Conservation (phyloP, 2,797 vertebrate species). For the Protosalanx chinensis region DNA sequence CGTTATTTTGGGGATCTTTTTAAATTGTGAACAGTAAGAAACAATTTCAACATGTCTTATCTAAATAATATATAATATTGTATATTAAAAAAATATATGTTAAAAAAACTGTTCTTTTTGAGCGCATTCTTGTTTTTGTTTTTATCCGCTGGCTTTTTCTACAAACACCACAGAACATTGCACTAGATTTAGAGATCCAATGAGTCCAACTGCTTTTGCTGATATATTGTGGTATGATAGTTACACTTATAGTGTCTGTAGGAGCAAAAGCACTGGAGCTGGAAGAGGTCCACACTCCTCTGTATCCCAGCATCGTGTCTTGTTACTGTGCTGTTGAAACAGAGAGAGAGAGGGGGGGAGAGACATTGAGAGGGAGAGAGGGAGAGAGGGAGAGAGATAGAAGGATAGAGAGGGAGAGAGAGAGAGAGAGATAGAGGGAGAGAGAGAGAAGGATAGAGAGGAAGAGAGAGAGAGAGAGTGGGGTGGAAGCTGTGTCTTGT, state of each 20-base stretch:
- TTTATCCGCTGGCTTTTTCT: not conserved
- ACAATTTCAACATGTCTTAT: not conserved
- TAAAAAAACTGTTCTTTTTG: not conserved
- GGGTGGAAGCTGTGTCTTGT: slow-evolving; percentile 22
- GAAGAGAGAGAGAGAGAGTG: slow-evolving; percentile 38
- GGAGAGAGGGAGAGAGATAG: slow-evolving; percentile 42
- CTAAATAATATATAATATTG: not conserved
- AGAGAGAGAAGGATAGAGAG: slow-evolving; percentile 37
- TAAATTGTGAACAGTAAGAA: not conserved
- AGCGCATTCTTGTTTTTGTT: not conserved
- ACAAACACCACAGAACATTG: not conserved
- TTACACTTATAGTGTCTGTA: not conserved
- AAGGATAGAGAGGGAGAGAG: slow-evolving; percentile 38
- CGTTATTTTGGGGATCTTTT: too few species aligned
- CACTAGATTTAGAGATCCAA: slow-evolving; percentile 6
- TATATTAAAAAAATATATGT: not conserved
- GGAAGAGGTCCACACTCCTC: slow-evolving; percentile 7
- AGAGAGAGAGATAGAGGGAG: slow-evolving; percentile 40
- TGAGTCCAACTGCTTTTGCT: slow-evolving; percentile 1
- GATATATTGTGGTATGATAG: not conserved
- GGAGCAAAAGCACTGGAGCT: not conserved
- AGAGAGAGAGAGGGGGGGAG: slow-evolving; percentile 19
- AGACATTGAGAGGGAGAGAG: slow-evolving; percentile 38
- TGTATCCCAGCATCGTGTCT: slow-evolving; percentile 34
- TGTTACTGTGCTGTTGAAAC: slow-evolving; percentile 42